A percentile compares a stretch with the other conserved stretches of the same genome.
Conservation (phyloP, 2,888 invertebrate species). For the Archips crataeganus region DNA sequence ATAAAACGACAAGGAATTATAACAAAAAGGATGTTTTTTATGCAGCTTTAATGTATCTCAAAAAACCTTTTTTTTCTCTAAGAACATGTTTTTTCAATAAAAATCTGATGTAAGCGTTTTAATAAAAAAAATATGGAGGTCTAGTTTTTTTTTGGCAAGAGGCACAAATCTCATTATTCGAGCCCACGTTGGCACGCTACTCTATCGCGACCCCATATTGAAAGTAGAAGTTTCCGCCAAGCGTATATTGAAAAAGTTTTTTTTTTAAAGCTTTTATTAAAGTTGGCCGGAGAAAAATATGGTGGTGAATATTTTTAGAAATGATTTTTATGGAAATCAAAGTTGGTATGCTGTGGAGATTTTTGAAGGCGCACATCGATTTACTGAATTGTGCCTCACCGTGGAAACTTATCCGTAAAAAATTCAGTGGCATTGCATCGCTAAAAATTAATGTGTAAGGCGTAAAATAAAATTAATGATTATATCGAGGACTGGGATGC, state of each 20-base stretch:
- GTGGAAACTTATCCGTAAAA: no score
- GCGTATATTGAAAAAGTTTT: constrained; percentile 41
- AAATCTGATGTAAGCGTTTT: neutral
- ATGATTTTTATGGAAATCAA: neutral
- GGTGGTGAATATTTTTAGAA: neutral
- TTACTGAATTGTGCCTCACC: no score
- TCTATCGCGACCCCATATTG: constrained; percentile 10
- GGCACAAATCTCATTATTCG: constrained; percentile 12
- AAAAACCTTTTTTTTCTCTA: no score
- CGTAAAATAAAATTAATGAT: no score
- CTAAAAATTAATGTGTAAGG: no score
- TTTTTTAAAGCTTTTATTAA: constrained; percentile 24
- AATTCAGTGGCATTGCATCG: no score
- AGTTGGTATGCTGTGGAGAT: neutral
- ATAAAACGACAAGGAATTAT: no score
- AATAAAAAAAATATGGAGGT: neutral
- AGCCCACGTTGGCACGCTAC: constrained; percentile 11
- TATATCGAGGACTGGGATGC: no score
- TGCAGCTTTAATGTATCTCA: no score
- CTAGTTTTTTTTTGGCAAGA: constrained; percentile 19
- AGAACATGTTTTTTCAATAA: neutral
- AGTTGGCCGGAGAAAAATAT: constrained; percentile 17
- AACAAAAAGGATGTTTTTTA: no score
- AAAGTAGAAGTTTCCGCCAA: constrained; percentile 8
- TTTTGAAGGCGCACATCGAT: neutral